Percentiles rank a stretch among this genome's conserved stretches.
Conservation (phyloP, 2,888 invertebrate species). For the Thalpophila matura region DNA sequence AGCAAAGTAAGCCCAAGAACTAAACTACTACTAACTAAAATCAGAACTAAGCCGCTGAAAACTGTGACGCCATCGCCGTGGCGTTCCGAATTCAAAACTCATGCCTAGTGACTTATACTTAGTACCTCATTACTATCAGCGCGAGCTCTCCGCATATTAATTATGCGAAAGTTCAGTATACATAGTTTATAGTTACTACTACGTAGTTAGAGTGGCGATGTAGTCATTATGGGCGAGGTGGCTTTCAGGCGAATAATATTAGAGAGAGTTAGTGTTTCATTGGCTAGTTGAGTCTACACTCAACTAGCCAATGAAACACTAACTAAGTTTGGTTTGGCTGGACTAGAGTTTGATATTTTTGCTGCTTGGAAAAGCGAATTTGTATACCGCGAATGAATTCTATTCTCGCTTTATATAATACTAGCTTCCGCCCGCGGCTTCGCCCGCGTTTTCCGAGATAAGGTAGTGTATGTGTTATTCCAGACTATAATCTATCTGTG, state of each 20-base stretch:
- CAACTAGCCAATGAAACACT: too few species aligned
- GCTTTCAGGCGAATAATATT: slow-evolving; percentile 35
- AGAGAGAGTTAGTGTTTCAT: slow-evolving; percentile 39
- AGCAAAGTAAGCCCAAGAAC: not conserved
- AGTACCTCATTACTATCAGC: slow-evolving; percentile 60
- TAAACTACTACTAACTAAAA: not conserved
- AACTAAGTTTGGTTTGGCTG: slow-evolving; percentile 23
- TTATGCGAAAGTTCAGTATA: slow-evolving; percentile 52
- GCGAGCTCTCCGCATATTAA: slow-evolving; percentile 50
- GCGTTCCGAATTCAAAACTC: slow-evolving; percentile 32
- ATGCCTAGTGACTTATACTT: slow-evolving; percentile 52
- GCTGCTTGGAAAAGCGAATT: not conserved
- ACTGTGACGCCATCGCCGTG: slow-evolving; percentile 14
- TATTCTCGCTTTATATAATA: not conserved
- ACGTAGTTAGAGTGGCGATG: slow-evolving; percentile 33
- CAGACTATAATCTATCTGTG: too few species aligned
- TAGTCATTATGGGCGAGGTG: slow-evolving; percentile 35
- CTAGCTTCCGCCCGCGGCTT: too few species aligned
- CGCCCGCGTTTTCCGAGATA: too few species aligned
- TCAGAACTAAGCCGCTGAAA: slow-evolving; percentile 8
- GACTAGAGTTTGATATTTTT: slow-evolving; percentile 8
- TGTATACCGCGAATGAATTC: not conserved
- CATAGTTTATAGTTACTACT: slow-evolving; percentile 46
- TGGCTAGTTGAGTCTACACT: slow-evolving; percentile 20
- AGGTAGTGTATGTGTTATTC: too few species aligned